Evolutionary conservation across 2,113 vertebrate species (phyloP), one percentile per base, ranked within the genome.

Genomic region (Formicarius rufipectus): DNA sequence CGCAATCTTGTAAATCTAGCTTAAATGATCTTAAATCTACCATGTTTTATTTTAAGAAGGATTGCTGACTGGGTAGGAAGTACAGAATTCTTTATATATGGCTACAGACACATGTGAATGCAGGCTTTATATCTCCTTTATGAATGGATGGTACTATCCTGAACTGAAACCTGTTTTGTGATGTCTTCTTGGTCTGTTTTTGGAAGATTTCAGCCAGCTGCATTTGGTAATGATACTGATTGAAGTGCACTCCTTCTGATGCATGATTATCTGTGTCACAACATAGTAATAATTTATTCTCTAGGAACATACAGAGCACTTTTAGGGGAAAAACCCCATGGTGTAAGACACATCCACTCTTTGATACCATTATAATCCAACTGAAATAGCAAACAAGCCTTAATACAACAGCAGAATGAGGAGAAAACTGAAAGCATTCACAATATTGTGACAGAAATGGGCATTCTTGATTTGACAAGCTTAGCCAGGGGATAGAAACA

Each of bases 361-460:
- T 79, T 31, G 7, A 10, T 50, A 19, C 39, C 17, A 23, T 33
- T 27, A 17, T 10, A n/a, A 23, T 18, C 33, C 58, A 19, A 28
- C 66, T 63, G 66, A 82, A 81, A 82, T 4, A 74, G 31, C 17
- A 75, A 72, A 45, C 10, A 3, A 9, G 5, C 12, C 28, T 58
- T 37, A 0, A 0, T 17, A 8, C n/a, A 45, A 35, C 33, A 47
- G 14, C 49, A 68, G 67, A 55, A 52, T 6, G 31, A 83, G 23
- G 33, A 42, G 49, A 27, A 59, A 68, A 50, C 25, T 0, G 0
- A 52, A 7, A 0, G 0, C 2, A 9, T 21, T 69, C n/a, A 18
- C 0, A 2, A 23, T 27, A 31, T 22, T 3, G 0, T 39, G 27
- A 39, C 40, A 75, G 58, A 88, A 95, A 67, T 7, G 7, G 28